phyloP scores from a whole-genome alignment of 2,113 vertebrate species.

The Hymenochirus boettgeri region DNA sequence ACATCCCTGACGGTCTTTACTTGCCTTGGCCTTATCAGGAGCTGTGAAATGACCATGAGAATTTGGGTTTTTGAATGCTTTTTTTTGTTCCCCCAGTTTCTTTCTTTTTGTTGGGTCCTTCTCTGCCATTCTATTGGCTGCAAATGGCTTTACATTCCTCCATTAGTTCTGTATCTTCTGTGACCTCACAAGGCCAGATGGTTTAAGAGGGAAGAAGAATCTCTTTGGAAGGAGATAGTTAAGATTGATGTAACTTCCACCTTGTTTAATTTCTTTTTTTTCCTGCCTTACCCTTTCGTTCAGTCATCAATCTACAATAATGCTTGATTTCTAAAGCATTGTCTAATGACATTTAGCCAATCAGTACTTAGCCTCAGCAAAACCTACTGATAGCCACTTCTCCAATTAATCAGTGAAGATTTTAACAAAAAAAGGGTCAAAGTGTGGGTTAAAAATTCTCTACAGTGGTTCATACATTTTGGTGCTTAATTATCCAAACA shows the following conservation, averaged over 20 bases:
- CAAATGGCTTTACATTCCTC: not conserved
- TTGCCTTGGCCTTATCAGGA: not conserved
- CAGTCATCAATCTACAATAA: conserved; percentile 11
- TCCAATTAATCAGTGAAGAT: too few relatives aligned
- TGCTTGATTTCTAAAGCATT: not conserved
- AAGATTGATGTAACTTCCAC: conserved; percentile 18
- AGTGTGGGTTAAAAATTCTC: too few relatives aligned
- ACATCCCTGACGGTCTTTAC: not conserved
- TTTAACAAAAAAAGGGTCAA: too few relatives aligned
- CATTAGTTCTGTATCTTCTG: conserved; percentile 2
- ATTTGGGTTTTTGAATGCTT: not conserved
- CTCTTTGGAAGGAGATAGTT: conserved; percentile 1
- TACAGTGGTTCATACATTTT: too few relatives aligned
- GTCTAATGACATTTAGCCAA: conserved; percentile 5
- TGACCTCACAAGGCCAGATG: conserved; percentile 21
- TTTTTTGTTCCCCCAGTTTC: not conserved
- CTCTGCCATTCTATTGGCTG: not conserved
- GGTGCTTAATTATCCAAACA: too few relatives aligned
- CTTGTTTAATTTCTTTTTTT: conserved; percentile 10
- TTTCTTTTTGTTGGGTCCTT: conserved; percentile 13
- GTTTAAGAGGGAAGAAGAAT: conserved; percentile 15
- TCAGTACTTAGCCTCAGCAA: not conserved
- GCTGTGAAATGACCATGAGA: conserved; percentile 3
- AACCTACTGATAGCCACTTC: too few relatives aligned
- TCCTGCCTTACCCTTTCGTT: not conserved